Base-by-base conservation (phyloP, 2,888 invertebrate genomes). In the Chorisops tibialis region DNA sequence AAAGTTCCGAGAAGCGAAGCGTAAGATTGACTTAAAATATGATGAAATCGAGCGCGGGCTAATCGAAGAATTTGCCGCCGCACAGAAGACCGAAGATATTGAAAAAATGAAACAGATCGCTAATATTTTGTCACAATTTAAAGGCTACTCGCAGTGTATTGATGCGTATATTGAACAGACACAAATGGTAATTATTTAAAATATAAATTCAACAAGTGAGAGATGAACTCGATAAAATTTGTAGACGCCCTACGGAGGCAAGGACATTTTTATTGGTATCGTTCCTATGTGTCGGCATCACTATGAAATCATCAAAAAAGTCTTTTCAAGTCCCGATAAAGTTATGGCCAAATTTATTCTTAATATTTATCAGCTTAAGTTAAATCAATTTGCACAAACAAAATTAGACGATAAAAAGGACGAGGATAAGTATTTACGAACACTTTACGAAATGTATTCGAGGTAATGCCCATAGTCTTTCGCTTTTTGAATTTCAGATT, bases 331-430 rank as follows among this genome's bases (percentile, higher is more conserved):
- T 77, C 95, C 96, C 0, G 93, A 96, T 68, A 93, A 94, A 81
- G 96, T 99, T 7, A 96, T 98, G 93, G 91, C 93, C 63, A 98
- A 98, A 81, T 95, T 97, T 78, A 92, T 99, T 48, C 82, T 97
- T 16, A 96, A 96, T 75, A 91, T 99, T 65, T 99, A 95, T 78
- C 93, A 94, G 69, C 81, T 93, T 6, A 93, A 94, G 76, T 81
- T 93, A 43, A 88, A 91, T 80, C 92, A 92, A 73, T 89, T 91
- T 72, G 88, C 96, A 24, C 87, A 88, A 65, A 88, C 88, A 1
- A 89, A 88, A 72, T 80, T 98, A 54, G 90, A 91, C 67, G 90
- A 91, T 70, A 89, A 88, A 73, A 85, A 84, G 66, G 91, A 94
- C 72, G 84, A 90, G 16, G 94, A 96, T 69, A 88, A 88, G 70